Evolutionary conservation across 2,888 invertebrate species (phyloP).

Genomic region (Ormyrus pomaceus): DNA sequence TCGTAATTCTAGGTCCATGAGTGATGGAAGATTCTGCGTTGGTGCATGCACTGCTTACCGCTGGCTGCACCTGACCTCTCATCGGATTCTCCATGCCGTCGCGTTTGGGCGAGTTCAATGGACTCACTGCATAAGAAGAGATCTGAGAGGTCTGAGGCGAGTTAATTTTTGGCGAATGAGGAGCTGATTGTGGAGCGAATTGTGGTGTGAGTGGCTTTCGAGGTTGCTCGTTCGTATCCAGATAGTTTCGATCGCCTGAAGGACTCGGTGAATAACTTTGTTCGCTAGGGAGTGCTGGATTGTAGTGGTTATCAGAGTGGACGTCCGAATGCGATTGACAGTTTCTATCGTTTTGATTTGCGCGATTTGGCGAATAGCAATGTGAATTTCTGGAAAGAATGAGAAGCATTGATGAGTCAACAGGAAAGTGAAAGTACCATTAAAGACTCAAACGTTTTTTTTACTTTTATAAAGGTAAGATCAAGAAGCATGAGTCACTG

Average conservation of each 20-base stretch:
- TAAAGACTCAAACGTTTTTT: no score
- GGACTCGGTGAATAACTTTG: constrained; percentile 53
- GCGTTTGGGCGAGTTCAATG: constrained; percentile 29
- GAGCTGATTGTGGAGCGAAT: constrained; percentile 39
- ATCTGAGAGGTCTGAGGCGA: constrained; percentile 21
- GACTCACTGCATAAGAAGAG: constrained; percentile 8
- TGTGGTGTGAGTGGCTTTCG: constrained; percentile 51
- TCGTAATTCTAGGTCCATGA: constrained; percentile 71
- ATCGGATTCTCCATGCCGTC: constrained; percentile 63
- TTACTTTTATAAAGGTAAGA: no score
- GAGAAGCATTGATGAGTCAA: neutral
- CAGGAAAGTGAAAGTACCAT: no score
- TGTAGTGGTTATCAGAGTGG: constrained; percentile 61
- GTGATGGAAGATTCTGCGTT: constrained; percentile 60
- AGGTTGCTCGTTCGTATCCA: constrained; percentile 17
- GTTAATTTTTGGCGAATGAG: constrained; percentile 41
- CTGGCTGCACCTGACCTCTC: constrained; percentile 72
- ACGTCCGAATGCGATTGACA: constrained; percentile 27
- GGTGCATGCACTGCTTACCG: constrained; percentile 70
- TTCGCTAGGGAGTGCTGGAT: constrained; percentile 56
- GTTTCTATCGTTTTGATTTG: constrained; percentile 38
- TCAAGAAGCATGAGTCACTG: no score
- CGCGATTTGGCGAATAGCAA: constrained; percentile 50
- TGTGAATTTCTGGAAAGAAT: constrained; percentile 35
- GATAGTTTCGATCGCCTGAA: constrained; percentile 61